Percentiles rank a stretch among this genome's conserved stretches.
Conservation (phyloP, 2,888 invertebrate genomes). For the Mamestra brassicae region DNA sequence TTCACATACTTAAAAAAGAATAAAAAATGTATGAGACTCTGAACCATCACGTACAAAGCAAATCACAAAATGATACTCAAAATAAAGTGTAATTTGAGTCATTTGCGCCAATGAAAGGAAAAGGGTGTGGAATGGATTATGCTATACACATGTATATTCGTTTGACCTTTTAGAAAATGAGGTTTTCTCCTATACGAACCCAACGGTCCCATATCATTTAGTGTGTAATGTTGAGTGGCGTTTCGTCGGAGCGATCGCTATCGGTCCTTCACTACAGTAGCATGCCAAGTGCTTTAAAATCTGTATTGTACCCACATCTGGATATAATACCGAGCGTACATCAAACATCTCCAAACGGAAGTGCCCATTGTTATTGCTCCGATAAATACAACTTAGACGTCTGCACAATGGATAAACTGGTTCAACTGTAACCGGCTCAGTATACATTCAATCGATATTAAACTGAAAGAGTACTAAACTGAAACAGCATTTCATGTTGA, state of each 20-base stretch:
- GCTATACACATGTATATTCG: conserved; percentile 54
- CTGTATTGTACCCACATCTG: conserved; percentile 48
- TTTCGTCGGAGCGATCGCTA: conserved; percentile 71
- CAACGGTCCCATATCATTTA: conserved; percentile 70
- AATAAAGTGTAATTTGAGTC: conserved; percentile 55
- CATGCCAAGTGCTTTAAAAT: conserved; percentile 51
- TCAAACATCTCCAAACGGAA: conserved; percentile 57
- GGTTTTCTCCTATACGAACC: conserved; percentile 71
- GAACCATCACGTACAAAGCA: background rate
- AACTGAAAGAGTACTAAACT: conserved; percentile 32
- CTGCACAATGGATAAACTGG: conserved; percentile 49
- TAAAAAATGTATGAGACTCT: background rate
- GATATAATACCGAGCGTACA: conserved; percentile 35
- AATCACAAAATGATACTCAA: conserved; percentile 40
- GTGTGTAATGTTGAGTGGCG: conserved; percentile 78
- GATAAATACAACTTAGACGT: conserved; percentile 52
- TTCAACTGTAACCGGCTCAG: conserved; percentile 30
- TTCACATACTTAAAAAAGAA: too few relatives aligned
- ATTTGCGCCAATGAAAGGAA: conserved; percentile 55
- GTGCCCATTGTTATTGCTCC: conserved; percentile 51
- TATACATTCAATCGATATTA: conserved; percentile 35
- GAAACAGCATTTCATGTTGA: conserved; percentile 26
- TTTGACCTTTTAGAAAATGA: conserved; percentile 70
- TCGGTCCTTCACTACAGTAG: conserved; percentile 63
- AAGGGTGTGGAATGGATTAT: conserved; percentile 60